Evolutionary conservation across 1,140 invertebrate genomes (phyloP).

Genomic region (Asobara japonica): DNA sequence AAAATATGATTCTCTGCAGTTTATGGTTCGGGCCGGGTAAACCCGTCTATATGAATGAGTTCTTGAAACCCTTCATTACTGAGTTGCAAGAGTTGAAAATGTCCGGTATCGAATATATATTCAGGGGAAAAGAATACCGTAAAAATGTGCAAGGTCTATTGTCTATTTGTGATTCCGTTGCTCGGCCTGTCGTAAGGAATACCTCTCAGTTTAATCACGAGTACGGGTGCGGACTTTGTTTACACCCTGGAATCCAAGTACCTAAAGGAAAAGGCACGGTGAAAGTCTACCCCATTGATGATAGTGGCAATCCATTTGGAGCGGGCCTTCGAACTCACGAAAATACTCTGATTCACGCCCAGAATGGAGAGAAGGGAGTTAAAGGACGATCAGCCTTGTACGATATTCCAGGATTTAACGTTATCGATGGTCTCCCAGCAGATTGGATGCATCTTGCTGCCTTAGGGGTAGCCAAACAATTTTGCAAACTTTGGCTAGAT

Average conservation of each 20-base stretch:
- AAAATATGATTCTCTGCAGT: slow-evolving; percentile 35
- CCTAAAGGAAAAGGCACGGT: slow-evolving; percentile 23
- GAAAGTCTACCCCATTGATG: slow-evolving; percentile 12
- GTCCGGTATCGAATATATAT: slow-evolving; percentile 36
- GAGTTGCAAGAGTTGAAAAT: slow-evolving; percentile 29
- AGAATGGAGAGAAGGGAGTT: not conserved
- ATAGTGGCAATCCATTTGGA: not conserved
- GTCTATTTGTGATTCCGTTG: slow-evolving; percentile 39
- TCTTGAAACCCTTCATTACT: slow-evolving; percentile 39
- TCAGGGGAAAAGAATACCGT: slow-evolving; percentile 22
- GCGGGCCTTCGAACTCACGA: slow-evolving; percentile 2
- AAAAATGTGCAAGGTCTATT: slow-evolving; percentile 31
- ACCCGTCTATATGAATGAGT: slow-evolving; percentile 37
- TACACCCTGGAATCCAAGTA: slow-evolving; percentile 33
- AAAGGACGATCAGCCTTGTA: slow-evolving; percentile 18
- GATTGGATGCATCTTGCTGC: no score
- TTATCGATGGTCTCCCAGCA: no score
- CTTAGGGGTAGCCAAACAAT: no score
- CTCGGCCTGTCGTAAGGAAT: slow-evolving; percentile 20
- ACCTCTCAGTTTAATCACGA: slow-evolving; percentile 39
- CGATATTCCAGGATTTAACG: no score
- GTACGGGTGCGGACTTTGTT: slow-evolving; percentile 37
- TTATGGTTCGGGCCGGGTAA: slow-evolving; percentile 40
- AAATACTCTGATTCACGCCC: not conserved
- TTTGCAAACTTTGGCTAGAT: slow-evolving; percentile 42